phyloP scores from a whole-genome alignment of 2,113 vertebrate species.

The Hydropotes inermis region DNA sequence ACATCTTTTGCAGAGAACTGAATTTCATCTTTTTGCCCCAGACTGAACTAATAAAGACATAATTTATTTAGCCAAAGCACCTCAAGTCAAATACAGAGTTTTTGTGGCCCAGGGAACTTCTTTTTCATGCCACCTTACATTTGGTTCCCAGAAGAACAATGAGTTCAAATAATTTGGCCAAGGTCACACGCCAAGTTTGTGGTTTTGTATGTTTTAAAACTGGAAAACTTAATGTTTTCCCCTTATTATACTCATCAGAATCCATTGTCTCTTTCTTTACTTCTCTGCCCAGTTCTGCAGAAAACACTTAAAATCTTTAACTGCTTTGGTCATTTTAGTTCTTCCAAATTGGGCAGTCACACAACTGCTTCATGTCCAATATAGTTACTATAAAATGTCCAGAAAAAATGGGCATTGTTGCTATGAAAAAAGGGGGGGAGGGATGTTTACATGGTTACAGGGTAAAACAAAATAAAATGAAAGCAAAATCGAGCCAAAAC shows the following conservation, averaged over 20 bases:
- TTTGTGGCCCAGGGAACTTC: background rate
- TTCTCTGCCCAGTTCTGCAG: background rate
- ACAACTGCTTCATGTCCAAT: background rate
- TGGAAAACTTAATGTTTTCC: background rate
- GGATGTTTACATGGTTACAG: background rate
- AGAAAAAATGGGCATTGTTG: background rate
- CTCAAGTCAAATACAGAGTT: constrained; percentile 33
- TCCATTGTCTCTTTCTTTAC: background rate
- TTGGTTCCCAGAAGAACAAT: constrained; percentile 41
- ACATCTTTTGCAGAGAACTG: constrained; percentile 15
- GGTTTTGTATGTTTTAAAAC: constrained; percentile 60
- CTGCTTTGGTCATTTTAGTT: background rate
- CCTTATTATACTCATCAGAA: background rate
- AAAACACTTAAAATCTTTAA: constrained; percentile 23
- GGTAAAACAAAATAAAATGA: background rate
- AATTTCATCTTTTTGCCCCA: constrained; percentile 46
- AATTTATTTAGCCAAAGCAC: constrained; percentile 49
- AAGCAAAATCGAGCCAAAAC: background rate
- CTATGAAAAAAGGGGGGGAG: background rate
- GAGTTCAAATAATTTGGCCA: constrained; percentile 52
- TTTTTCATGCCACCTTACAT: constrained; percentile 40
- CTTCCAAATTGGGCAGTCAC: background rate
- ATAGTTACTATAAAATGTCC: background rate
- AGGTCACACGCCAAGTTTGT: constrained; percentile 51
- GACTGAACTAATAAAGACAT: constrained; percentile 33